Percentiles rank a stretch among this genome's conserved stretches.
These are phyloP conservation scores for Heliconius sara DNA, from an alignment of 2,888 invertebrate species.

Conservation along the genomic window DNA sequence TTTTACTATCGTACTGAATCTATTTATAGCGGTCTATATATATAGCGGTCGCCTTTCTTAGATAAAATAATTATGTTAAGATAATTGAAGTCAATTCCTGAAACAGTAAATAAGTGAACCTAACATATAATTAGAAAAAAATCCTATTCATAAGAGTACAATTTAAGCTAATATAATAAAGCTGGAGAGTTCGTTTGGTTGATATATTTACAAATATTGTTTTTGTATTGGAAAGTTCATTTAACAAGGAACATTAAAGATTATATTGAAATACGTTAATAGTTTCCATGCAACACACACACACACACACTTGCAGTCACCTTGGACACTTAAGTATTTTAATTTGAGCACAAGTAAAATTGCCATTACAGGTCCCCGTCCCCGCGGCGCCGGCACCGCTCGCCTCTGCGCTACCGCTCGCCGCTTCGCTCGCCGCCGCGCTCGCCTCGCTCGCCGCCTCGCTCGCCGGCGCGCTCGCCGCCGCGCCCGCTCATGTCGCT, in stretches of 20 bases:
- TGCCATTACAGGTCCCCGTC: slow-evolving; percentile 67
- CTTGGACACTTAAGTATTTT: too few relatives aligned
- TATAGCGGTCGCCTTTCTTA: not conserved
- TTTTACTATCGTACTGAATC: not conserved
- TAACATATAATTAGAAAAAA: not conserved
- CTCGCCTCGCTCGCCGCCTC: slow-evolving; percentile 49
- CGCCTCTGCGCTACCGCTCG: slow-evolving; percentile 77
- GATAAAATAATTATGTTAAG: not conserved
- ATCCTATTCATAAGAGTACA: not conserved
- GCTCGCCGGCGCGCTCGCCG: slow-evolving; percentile 60
- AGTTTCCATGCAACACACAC: not conserved
- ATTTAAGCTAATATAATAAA: not conserved
- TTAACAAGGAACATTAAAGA: not conserved
- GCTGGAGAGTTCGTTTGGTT: not conserved
- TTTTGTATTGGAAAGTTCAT: not conserved
- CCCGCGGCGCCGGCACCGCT: slow-evolving; percentile 78
- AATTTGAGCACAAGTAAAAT: too few relatives aligned
- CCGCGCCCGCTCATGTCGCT: slow-evolving; percentile 57
- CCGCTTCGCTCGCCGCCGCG: slow-evolving; percentile 66
- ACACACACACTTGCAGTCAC: not conserved
- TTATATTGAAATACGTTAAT: not conserved
- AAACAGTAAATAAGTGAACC: not conserved
- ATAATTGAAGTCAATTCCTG: not conserved
- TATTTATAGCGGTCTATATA: not conserved
- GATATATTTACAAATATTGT: not conserved